phyloP scores from a whole-genome alignment of 2,797 vertebrate genomes.

The Buceros bicornis region DNA sequence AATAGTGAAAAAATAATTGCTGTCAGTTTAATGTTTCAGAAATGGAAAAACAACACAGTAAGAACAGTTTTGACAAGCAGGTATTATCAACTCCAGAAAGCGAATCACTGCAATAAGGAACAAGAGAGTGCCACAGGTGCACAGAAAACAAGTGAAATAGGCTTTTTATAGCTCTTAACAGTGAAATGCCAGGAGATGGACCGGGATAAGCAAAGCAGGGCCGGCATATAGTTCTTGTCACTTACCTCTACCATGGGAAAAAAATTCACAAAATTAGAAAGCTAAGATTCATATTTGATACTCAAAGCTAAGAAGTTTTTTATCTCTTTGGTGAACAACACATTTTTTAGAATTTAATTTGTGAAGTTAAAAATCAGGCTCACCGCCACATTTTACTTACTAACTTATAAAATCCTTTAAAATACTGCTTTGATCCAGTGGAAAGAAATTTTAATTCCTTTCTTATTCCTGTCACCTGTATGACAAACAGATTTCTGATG shows the following conservation, averaged over 20 bases:
- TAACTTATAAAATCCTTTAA: background rate
- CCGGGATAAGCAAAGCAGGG: background rate
- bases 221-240: background rate
- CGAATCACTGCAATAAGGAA: rapidly evolving
- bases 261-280: background rate
- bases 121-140: background rate
- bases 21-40: background rate
- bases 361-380: background rate
- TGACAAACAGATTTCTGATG: background rate
- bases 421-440: background rate
- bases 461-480: background rate
- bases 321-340: background rate
- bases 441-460: background rate
- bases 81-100: background rate
- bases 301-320: background rate
- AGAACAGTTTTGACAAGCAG: background rate
- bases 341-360: background rate
- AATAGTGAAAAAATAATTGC: background rate
- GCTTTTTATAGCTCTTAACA: background rate
- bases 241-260: background rate
- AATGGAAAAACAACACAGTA: background rate
- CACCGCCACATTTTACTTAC: background rate
- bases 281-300: background rate
- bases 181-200: background rate
- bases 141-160: background rate